Conservation (phyloP, 92 coral and sea anemone species). For the Scolanthus callimorphus region DNA sequence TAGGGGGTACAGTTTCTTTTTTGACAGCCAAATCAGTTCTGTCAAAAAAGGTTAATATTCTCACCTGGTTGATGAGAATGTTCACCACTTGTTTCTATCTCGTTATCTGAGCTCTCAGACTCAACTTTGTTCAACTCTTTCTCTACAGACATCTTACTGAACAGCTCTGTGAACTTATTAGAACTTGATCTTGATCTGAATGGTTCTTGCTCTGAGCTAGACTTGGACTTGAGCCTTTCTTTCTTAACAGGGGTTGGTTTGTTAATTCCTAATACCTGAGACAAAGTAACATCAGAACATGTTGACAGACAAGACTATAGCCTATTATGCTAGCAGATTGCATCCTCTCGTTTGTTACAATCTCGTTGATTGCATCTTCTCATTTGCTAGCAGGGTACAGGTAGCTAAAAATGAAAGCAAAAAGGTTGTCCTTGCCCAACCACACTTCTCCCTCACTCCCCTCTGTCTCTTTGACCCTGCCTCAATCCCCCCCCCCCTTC, state of each 20-base stretch:
- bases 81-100: conserved; percentile 11
- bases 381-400: no score
- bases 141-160: conserved; percentile 36
- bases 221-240: conserved; percentile 4
- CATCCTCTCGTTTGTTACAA: not conserved
- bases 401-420: no score
- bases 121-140: conserved; percentile 28
- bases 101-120: conserved; percentile 9
- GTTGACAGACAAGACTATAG: not conserved
- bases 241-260: conserved; percentile 27
- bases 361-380: no score
- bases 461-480: no score
- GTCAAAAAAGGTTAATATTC: no score
- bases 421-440: no score
- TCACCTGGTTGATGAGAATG: no score
- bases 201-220: not conserved
- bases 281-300: not conserved
- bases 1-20: no score
- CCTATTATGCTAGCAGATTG: not conserved
- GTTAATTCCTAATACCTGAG: conserved; percentile 48
- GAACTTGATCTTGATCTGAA: conserved; percentile 52
- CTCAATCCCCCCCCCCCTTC: no score
- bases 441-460: no score
- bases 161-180: conserved; percentile 29
- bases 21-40: no score